Evolutionary conservation across 2,113 vertebrate species (phyloP).

Genomic region (Ornithorhynchus anatinus): DNA sequence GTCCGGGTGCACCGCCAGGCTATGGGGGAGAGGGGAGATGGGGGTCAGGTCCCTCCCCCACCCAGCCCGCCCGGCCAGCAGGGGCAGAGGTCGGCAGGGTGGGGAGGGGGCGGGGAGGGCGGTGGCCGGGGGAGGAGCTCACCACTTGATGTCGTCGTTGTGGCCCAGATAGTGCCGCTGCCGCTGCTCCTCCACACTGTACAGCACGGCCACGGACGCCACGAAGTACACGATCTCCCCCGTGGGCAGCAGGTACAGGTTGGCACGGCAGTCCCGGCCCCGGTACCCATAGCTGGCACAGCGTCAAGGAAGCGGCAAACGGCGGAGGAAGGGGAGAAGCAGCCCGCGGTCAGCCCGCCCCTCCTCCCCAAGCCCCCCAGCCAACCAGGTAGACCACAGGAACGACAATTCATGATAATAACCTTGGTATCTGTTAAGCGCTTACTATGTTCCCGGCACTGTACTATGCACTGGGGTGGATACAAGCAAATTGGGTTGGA

Average conservation of each 20-base stretch:
- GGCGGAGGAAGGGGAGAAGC: accelerated
- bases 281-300: conserved; percentile 85
- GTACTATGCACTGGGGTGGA: too few relatives aligned
- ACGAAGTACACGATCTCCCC: conserved; percentile 92
- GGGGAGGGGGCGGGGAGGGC: neutral
- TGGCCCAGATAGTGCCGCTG: conserved; percentile 92
- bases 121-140: conserved; percentile 17
- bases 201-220: conserved; percentile 87
- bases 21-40: conserved; percentile 30
- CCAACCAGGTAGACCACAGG: too few relatives aligned
- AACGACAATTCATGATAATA: too few relatives aligned
- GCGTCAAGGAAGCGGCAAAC: conserved; percentile 41
- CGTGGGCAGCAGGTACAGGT: conserved; percentile 88
- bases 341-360: neutral
- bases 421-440: too few relatives aligned
- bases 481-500: too few relatives aligned
- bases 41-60: neutral
- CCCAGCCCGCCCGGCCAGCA: neutral
- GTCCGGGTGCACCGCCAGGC: conserved; percentile 89
- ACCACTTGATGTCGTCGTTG: conserved; percentile 93
- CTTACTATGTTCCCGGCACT: too few relatives aligned
- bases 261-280: conserved; percentile 86
- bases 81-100: neutral
- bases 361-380: neutral
- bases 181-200: conserved; percentile 86